phyloP scores from a whole-genome alignment of 2,888 invertebrate genomes.

The Rhagium mordax region DNA sequence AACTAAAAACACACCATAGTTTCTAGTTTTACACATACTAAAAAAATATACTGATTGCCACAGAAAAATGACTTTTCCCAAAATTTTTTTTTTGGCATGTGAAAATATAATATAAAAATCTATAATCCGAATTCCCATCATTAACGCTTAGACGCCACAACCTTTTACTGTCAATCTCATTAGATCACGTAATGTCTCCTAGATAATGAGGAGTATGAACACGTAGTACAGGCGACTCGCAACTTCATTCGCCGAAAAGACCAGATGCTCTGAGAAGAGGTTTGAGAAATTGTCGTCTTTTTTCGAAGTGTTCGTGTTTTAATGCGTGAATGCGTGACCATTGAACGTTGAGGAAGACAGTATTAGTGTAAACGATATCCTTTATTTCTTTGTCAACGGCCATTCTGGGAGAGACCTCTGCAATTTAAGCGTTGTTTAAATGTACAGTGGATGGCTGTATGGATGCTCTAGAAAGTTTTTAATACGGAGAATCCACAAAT shows the following conservation, averaged over 20 bases:
- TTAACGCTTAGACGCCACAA: neutral
- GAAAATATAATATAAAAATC: too few relatives aligned
- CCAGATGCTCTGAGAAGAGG: conserved; percentile 25
- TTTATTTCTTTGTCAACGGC: neutral
- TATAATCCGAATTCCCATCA: too few relatives aligned
- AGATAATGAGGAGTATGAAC: conserved; percentile 23
- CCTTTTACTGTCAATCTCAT: neutral
- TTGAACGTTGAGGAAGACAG: conserved; percentile 32
- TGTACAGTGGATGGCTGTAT: neutral
- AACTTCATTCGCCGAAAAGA: conserved; percentile 21
- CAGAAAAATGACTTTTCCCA: too few relatives aligned
- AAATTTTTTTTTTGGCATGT: too few relatives aligned
- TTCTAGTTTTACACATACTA: too few relatives aligned
- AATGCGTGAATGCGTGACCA: conserved; percentile 26
- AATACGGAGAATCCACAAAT: neutral
- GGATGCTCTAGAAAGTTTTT: neutral
- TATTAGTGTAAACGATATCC: conserved; percentile 12
- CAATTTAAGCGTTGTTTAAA: neutral
- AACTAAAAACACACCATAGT: neutral
- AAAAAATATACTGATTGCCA: too few relatives aligned
- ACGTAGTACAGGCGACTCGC: conserved; percentile 1
- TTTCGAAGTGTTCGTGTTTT: conserved; percentile 1
- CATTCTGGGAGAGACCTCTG: neutral
- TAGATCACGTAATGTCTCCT: conserved; percentile 13
- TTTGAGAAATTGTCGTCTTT: conserved; percentile 6